Conservation (phyloP, 2,797 vertebrate genomes). For the Anabacerthia variegaticeps region DNA sequence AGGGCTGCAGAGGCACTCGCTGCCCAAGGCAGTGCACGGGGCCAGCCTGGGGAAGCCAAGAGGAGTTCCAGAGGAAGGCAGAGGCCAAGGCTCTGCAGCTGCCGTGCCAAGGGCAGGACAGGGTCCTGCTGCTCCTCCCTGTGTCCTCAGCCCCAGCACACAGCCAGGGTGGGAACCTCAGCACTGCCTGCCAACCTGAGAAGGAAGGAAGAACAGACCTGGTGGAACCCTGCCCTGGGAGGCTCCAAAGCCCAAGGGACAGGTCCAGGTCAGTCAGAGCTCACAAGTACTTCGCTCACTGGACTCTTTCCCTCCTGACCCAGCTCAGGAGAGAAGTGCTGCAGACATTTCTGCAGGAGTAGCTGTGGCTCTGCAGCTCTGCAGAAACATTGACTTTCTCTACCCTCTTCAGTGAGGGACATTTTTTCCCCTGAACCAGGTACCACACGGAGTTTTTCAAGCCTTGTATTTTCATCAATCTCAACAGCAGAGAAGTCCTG, state of each 20-base stretch:
- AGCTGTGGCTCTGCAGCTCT: fast-evolving
- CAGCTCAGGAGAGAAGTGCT: neutral
- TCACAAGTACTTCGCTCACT: neutral
- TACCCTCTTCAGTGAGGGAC: neutral
- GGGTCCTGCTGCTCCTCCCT: neutral
- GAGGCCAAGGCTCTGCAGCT: neutral
- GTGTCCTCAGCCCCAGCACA: neutral
- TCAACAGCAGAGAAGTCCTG: neutral
- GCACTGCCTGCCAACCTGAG: neutral
- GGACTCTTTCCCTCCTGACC: neutral
- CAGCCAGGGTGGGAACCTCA: neutral
- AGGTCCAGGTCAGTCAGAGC: neutral
- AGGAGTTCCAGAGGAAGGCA: neutral
- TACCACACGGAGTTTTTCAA: neutral
- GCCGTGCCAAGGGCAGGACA: neutral
- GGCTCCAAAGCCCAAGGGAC: neutral
- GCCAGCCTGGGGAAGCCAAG: neutral
- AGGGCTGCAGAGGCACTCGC: neutral
- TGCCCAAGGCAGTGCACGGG: neutral
- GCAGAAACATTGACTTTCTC: neutral
- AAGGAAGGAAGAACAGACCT: fast-evolving
- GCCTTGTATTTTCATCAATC: neutral
- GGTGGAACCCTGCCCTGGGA: neutral
- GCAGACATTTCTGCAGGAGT: neutral
- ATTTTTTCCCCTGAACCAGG: neutral